Conservation (phyloP, 2,888 invertebrate species). For the Agrochola lota region DNA sequence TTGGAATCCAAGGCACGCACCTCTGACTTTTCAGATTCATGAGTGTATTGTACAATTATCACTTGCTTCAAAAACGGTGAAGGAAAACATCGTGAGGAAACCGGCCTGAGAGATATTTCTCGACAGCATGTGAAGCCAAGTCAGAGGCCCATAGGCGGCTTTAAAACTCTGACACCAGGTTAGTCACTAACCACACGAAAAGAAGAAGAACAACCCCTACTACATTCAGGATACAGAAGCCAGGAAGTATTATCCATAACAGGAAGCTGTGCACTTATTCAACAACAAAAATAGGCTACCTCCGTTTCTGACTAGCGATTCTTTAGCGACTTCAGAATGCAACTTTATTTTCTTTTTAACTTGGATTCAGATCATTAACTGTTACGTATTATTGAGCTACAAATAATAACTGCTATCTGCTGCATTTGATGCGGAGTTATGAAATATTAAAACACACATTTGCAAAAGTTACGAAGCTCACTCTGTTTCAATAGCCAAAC, state of each 20-base stretch:
- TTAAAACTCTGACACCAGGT: too few species aligned
- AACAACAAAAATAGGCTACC: not conserved
- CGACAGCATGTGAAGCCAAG: too few species aligned
- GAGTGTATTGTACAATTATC: too few species aligned
- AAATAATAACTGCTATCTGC: slow-evolving; percentile 10
- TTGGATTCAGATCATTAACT: not conserved
- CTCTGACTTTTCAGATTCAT: too few species aligned
- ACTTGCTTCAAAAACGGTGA: too few species aligned
- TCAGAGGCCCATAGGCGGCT: too few species aligned
- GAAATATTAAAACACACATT: slow-evolving; percentile 12
- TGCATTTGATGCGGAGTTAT: slow-evolving; percentile 18
- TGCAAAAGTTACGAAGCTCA: slow-evolving; percentile 9
- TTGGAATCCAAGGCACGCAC: too few species aligned
- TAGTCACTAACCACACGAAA: too few species aligned
- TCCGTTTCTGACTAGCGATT: not conserved
- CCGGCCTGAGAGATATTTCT: too few species aligned
- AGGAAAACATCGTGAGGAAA: too few species aligned
- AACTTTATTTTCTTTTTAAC: not conserved
- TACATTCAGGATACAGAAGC: not conserved
- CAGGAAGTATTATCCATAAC: not conserved
- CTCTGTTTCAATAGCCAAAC: too few species aligned
- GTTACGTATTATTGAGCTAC: slow-evolving; percentile 7
- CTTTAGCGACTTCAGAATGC: not conserved
- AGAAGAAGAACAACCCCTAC: too few species aligned
- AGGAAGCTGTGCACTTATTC: not conserved